phyloP scores from a whole-genome alignment of 2,113 vertebrate species.

The Paedocypris sp. region DNA sequence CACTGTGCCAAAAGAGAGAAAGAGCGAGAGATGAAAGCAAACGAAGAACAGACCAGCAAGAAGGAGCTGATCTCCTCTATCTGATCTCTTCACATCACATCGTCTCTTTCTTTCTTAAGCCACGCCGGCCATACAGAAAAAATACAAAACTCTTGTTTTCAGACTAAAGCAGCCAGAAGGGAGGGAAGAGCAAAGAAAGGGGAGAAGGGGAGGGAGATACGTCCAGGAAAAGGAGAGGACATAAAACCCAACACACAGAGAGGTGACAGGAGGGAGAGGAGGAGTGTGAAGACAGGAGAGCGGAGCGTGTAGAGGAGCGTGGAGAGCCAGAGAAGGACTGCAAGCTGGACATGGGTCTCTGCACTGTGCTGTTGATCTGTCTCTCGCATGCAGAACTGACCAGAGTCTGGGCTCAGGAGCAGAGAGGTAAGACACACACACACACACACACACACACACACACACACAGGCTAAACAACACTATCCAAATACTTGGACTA shows the following conservation, averaged over 20 bases:
- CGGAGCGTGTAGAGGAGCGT: slow-evolving; percentile 42
- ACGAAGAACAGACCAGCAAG: too few relatives aligned
- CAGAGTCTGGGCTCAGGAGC: slow-evolving; percentile 52
- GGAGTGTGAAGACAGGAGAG: slow-evolving; percentile 7
- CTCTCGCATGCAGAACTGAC: slow-evolving; percentile 63
- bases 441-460: neutral
- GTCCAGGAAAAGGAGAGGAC: neutral
- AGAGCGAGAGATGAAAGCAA: too few relatives aligned
- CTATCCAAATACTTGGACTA: too few relatives aligned
- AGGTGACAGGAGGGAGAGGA: slow-evolving; percentile 25
- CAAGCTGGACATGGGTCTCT: slow-evolving; percentile 58
- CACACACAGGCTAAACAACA: neutral
- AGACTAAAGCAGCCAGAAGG: slow-evolving; percentile 30
- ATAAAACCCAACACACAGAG: slow-evolving; percentile 1
- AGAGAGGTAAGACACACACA: slow-evolving; percentile 51
- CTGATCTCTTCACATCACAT: too few relatives aligned
- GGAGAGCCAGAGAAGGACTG: slow-evolving; percentile 37
- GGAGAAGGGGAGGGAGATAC: slow-evolving; percentile 24
- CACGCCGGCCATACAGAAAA: too few relatives aligned
- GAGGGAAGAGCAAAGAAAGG: slow-evolving; percentile 33
- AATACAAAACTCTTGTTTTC: slow-evolving; percentile 30
- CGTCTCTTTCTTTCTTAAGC: too few relatives aligned
- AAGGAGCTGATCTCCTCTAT: too few relatives aligned
- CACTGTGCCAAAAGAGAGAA: too few relatives aligned
- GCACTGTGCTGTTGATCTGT: slow-evolving; percentile 60